phyloP scores from a whole-genome alignment of 2,797 vertebrate species.

The Pogonophryne albipinna region DNA sequence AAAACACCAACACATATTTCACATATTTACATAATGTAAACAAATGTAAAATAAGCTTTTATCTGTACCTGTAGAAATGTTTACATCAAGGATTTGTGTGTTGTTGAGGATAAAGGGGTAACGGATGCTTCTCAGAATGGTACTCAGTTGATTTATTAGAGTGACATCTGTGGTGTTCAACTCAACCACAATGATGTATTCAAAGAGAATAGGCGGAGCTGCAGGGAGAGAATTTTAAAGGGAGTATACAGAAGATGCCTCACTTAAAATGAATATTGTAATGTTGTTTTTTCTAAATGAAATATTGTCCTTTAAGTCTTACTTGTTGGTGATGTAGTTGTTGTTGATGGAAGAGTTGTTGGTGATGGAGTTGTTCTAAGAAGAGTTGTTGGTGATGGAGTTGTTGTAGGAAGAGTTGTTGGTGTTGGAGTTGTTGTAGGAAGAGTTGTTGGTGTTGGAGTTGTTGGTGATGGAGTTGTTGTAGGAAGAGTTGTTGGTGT shows the following conservation, averaged over 20 bases:
- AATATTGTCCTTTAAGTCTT: constrained; percentile 1
- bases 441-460: too few species aligned
- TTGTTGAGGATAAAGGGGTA: constrained; percentile 36
- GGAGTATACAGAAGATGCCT: too few species aligned
- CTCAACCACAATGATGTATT: constrained; percentile 46
- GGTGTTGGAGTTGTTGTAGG: too few species aligned
- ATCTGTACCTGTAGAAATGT: constrained; percentile 50
- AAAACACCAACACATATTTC: too few species aligned
- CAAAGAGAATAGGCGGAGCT: constrained; percentile 31
- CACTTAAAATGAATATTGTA: too few species aligned
- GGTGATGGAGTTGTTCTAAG: too few species aligned
- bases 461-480: too few species aligned
- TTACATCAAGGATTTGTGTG: constrained; percentile 10
- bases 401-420: too few species aligned
- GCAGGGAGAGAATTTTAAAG: background rate
- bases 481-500: background rate
- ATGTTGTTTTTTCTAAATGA: background rate
- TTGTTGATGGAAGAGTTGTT: background rate
- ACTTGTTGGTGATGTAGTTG: constrained; percentile 22
- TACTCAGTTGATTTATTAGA: constrained; percentile 34
- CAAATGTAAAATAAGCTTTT: too few species aligned
- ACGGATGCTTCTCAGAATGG: background rate
- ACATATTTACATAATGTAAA: too few species aligned
- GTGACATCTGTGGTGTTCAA: constrained; percentile 33
- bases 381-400: too few species aligned